Percentiles rank a stretch among this genome's conserved stretches.
phyloP scores from a whole-genome alignment of 2,888 invertebrate species.

The Hyposoter dolosus region DNA sequence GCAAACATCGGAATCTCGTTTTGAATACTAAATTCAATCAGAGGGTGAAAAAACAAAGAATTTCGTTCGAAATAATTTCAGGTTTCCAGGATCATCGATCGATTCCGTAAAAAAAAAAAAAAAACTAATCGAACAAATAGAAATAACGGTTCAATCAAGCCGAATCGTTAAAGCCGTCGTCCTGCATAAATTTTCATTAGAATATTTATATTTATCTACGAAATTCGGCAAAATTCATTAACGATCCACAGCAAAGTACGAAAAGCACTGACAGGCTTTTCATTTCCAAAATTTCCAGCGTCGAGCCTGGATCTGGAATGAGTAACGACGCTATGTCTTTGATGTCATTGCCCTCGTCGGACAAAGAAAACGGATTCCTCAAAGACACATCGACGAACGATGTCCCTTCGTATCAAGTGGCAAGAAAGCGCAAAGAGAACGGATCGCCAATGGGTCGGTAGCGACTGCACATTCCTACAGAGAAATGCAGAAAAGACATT shows the following conservation, averaged over 20 bases:
- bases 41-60: not conserved
- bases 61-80: not conserved
- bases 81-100: too few relatives aligned
- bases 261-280: not conserved
- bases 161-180: too few relatives aligned
- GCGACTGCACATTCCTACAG: not conserved
- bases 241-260: not conserved
- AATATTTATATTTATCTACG: not conserved
- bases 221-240: not conserved
- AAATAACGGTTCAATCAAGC: too few relatives aligned
- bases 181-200: too few relatives aligned
- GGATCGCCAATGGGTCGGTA: constrained; percentile 7
- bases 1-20: not conserved
- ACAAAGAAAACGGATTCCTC: not conserved
- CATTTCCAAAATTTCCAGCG: constrained; percentile 36
- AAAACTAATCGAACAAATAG: too few relatives aligned
- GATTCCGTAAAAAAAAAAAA: too few relatives aligned
- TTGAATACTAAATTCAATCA: not conserved
- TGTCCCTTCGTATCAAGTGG: not conserved
- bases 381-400: not conserved
- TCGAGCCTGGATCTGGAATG: constrained; percentile 53
- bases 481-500: not conserved
- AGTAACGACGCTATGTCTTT: not conserved
- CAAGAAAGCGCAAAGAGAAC: constrained; percentile 5
- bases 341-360: not conserved